Percentiles rank a stretch among this genome's conserved stretches.
phyloP scores from a whole-genome alignment of 1,140 invertebrate genomes.

The Tetraneura akinire region DNA sequence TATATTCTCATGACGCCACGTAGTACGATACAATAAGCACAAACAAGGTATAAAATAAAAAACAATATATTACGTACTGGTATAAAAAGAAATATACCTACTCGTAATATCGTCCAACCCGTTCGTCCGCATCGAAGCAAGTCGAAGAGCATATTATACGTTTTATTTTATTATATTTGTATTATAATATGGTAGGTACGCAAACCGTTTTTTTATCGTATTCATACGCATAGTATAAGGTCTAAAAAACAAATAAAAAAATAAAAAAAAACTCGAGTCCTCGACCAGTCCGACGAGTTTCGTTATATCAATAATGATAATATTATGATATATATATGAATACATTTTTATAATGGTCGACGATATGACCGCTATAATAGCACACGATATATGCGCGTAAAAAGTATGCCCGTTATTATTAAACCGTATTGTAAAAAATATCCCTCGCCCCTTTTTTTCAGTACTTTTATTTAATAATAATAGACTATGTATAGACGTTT shows the following conservation, averaged over 20 bases:
- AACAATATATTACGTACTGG: no score
- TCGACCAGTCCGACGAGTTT: conserved; percentile 25
- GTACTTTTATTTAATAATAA: no score
- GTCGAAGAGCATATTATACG: neutral
- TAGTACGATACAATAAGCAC: no score
- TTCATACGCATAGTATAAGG: no score
- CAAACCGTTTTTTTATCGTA: neutral
- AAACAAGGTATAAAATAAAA: no score
- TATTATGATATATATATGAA: neutral
- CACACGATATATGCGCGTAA: no score
- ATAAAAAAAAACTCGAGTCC: neutral
- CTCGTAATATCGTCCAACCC: neutral
- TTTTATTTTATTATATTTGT: no score
- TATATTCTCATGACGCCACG: no score
- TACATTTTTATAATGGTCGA: conserved; percentile 12
- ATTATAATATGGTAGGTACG: no score
- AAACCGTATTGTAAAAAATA: neutral
- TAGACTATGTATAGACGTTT: no score
- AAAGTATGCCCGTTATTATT: no score
- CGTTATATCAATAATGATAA: neutral
- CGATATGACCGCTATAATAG: neutral
- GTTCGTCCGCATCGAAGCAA: neutral
- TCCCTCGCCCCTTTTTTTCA: neutral
- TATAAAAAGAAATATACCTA: neutral
- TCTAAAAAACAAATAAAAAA: no score